Conservation (phyloP, 2,113 vertebrate genomes). For the Bettongia penicillata region DNA sequence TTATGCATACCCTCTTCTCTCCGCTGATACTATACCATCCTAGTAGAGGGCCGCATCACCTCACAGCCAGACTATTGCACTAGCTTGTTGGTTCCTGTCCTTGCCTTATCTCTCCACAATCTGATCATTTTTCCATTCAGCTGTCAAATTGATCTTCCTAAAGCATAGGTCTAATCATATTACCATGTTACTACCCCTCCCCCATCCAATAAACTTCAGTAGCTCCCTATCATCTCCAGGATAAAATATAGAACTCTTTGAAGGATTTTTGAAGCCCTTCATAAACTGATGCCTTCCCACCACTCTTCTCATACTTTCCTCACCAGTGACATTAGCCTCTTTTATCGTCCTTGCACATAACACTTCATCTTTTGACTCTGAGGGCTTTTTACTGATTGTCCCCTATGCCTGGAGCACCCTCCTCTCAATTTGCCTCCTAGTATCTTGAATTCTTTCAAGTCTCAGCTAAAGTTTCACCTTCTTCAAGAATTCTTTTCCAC, state of each 20-base stretch:
- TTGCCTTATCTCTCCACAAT: background rate
- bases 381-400: background rate
- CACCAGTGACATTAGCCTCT: background rate
- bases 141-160: background rate
- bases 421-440: background rate
- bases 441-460: background rate
- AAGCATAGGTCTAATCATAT: background rate
- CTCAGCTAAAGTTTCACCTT: background rate
- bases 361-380: background rate
- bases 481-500: background rate
- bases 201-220: background rate
- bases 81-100: background rate
- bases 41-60: background rate
- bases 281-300: background rate
- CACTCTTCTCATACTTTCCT: background rate
- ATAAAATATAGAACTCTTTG: background rate
- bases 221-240: background rate
- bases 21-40: background rate
- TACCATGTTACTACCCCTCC: background rate
- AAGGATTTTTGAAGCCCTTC: background rate
- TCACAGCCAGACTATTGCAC: background rate
- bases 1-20: background rate
- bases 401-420: background rate
- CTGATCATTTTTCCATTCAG: background rate
- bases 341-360: background rate